Percentiles rank a stretch among this genome's conserved stretches.
Conservation (phyloP, 2,797 vertebrate genomes). For the Chaetodon trifasciatus region DNA sequence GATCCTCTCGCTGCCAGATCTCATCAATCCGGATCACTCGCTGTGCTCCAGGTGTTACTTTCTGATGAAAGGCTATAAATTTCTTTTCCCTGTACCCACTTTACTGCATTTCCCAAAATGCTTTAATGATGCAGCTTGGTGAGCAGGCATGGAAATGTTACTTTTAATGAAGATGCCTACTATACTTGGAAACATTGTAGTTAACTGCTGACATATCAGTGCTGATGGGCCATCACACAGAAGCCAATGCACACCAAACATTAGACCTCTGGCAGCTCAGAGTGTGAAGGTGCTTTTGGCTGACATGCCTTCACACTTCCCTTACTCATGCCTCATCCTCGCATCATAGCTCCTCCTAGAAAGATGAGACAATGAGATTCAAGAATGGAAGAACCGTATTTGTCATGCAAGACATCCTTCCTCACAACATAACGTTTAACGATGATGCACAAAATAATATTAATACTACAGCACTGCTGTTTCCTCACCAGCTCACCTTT, state of each 20-base stretch:
- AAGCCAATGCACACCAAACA: not conserved
- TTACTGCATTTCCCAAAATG: not conserved
- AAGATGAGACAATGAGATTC: not conserved
- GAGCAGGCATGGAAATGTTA: not conserved
- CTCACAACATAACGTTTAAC: not conserved
- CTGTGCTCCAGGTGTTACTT: conserved; percentile 9
- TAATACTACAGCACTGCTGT: not conserved
- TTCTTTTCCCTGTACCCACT: not conserved
- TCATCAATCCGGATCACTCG: not conserved
- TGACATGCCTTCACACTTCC: not conserved
- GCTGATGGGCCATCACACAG: not conserved
- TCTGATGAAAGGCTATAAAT: conserved; percentile 1
- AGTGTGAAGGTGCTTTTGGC: not conserved
- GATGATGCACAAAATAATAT: not conserved
- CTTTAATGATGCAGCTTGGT: not conserved
- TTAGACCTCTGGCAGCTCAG: not conserved
- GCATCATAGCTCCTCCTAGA: not conserved
- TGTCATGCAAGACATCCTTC: not conserved
- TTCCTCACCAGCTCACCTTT: not conserved
- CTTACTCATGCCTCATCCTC: not conserved
- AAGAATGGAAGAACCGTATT: not conserved
- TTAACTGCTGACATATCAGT: too few relatives aligned
- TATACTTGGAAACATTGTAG: too few relatives aligned
- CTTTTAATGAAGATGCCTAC: not conserved
- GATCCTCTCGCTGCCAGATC: not conserved